Evolutionary conservation across 2,113 vertebrate genomes (phyloP), one percentile per base, ranked within the genome.

Genomic region (Rhinopithecus roxellana): DNA sequence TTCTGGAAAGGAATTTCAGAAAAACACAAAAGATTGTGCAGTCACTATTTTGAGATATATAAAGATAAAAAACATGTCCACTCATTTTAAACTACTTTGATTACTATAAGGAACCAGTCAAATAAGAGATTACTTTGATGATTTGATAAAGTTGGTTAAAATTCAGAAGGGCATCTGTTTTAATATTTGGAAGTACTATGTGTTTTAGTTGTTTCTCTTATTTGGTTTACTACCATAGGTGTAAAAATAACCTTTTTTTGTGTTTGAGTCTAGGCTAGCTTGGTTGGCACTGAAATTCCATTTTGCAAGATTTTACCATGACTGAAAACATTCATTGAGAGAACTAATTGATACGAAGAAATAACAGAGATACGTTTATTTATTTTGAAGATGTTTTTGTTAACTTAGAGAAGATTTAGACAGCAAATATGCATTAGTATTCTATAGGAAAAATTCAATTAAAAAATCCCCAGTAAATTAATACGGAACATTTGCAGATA

Each of bases 371-470:
- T 12, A 38, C 9, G 50, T 80, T 75, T 30, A 20, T 78, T 75
- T 94, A 84, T 59, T 75, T 80, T 90, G 75, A 70, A 88, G 30
- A n/a, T 94, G 1, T 96, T 92, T 95, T 78, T 89, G 43, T 90
- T 78, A 75, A 52, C 12, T 52, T 70, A 92, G 86, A 78, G 32
- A 88, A 96, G 35, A 50, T 84, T 75, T 57, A 84, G 70, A 80
- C 57, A 84, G 16, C n/a, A 57, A 59, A 93, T 30, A 40, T 80
- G 13, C 40, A 84, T 40, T 75, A 40, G 14, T 77, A 35, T 79
- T 80, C 10, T 85, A 43, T 59, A 32, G 79, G 61, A 89, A 80
- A 91, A 70, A 70, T 79, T 89, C 69, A 52, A 59, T 48, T 83
- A 17, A 89, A 92, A 82, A 74, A 72, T 67, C 30, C 52, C 18